These are phyloP conservation scores for Spermophilus dauricus DNA, from an alignment of 2,113 vertebrate species.

Conservation along the genomic window DNA sequence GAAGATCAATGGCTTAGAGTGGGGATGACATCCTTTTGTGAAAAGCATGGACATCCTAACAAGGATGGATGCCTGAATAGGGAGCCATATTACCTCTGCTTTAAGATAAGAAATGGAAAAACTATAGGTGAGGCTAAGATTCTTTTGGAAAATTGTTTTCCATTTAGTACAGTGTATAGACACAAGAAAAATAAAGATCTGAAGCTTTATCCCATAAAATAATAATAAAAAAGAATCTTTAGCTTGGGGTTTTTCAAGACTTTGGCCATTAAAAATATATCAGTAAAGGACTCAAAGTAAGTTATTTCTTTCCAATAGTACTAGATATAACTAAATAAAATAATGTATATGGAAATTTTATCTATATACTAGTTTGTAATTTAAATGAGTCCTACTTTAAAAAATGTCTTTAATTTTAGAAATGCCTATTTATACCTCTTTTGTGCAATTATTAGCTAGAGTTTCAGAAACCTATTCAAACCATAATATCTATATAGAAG, in stretches of 20 bases:
- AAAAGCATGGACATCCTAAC: not conserved
- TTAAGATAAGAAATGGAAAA: not conserved
- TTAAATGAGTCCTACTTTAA: not conserved
- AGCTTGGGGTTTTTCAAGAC: constrained; percentile 20
- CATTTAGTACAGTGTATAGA: not conserved
- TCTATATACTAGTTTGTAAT: constrained; percentile 26
- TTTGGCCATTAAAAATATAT: constrained; percentile 24
- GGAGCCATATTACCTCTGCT: not conserved
- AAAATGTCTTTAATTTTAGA: not conserved
- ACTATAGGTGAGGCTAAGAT: not conserved
- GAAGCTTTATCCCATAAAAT: not conserved
- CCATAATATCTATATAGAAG: constrained; percentile 1
- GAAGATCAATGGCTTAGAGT: not conserved
- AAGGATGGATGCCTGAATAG: not conserved
- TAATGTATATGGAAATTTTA: not conserved
- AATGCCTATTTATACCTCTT: not conserved
- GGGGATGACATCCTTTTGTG: not conserved
- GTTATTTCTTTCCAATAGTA: not conserved
- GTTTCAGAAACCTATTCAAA: not conserved
- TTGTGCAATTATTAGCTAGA: not conserved
- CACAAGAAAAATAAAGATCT: not conserved
- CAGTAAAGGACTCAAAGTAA: constrained; percentile 7
- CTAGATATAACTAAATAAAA: constrained; percentile 38
- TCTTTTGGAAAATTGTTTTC: constrained; percentile 20
- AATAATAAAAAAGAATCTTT: not conserved